Evolutionary conservation across 2,113 vertebrate genomes (phyloP).

Genomic region (Probosciger aterrimus): DNA sequence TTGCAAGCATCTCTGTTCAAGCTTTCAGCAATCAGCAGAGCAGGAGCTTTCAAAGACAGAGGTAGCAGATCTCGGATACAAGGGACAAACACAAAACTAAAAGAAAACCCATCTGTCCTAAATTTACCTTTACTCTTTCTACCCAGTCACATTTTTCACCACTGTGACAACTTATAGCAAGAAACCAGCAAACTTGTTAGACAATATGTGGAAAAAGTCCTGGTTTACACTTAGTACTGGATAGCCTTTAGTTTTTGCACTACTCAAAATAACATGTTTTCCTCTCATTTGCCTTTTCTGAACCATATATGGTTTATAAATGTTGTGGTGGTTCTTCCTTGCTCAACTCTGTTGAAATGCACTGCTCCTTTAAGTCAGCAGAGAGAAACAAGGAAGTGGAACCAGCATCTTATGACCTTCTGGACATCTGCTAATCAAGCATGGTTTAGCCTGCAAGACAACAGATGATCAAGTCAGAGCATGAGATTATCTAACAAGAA

Average conservation of each 20-base stretch:
- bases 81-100: fast-evolving
- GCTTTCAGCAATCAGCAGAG: neutral
- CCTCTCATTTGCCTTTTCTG: neutral
- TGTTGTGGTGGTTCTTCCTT: neutral
- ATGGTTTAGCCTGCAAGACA: neutral
- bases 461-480: neutral
- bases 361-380: neutral
- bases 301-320: neutral
- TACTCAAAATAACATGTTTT: neutral
- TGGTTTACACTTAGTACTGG: neutral
- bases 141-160: neutral
- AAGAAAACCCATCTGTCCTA: neutral
- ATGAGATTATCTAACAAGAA: neutral
- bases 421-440: neutral
- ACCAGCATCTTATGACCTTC: neutral
- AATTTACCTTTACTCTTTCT: neutral
- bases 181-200: neutral
- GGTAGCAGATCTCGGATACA: neutral
- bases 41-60: neutral
- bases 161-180: fast-evolving
- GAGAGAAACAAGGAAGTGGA: neutral
- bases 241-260: neutral
- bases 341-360: neutral
- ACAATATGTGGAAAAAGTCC: neutral
- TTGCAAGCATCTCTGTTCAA: neutral